Evolutionary conservation across 2,113 vertebrate genomes (phyloP).

Genomic region (Arenaria interpres): DNA sequence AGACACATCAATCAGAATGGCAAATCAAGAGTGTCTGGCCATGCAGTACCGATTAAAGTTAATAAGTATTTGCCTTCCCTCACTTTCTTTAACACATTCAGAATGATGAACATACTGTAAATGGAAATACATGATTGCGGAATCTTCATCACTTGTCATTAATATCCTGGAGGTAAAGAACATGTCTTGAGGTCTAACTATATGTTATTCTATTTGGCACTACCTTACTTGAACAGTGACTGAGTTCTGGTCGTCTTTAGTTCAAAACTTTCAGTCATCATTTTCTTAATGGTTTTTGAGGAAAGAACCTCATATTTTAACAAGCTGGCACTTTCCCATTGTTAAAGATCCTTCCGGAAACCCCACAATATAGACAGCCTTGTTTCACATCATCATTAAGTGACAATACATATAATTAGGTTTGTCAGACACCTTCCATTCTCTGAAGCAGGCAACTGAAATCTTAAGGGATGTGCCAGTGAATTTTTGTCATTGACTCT

Average conservation of each 20-base stretch:
- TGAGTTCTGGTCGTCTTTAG: neutral
- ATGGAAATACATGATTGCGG: constrained; percentile 22
- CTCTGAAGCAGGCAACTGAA: neutral
- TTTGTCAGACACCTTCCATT: neutral
- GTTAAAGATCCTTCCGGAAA: neutral
- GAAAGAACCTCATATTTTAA: neutral
- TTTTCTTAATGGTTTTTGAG: constrained; percentile 8
- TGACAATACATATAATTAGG: neutral
- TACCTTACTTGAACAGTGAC: neutral
- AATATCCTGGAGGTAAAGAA: constrained; percentile 25
- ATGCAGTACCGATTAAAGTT: neutral
- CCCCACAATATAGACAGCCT: neutral
- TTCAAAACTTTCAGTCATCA: neutral
- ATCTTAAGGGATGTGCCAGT: neutral
- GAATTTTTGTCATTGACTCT: neutral
- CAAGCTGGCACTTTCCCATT: neutral
- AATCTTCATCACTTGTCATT: constrained; percentile 11
- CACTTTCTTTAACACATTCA: neutral
- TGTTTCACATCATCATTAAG: neutral
- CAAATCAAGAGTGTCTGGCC: constrained; percentile 20
- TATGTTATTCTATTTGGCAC: neutral
- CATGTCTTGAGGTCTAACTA: neutral
- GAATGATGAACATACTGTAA: constrained; percentile 36
- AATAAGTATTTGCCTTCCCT: constrained; percentile 36
- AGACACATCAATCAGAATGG: constrained; percentile 11